Evolutionary conservation across 2,888 invertebrate species (phyloP), one percentile per base, ranked within the genome.

Genomic region (Drosophila peninsularis): DNA sequence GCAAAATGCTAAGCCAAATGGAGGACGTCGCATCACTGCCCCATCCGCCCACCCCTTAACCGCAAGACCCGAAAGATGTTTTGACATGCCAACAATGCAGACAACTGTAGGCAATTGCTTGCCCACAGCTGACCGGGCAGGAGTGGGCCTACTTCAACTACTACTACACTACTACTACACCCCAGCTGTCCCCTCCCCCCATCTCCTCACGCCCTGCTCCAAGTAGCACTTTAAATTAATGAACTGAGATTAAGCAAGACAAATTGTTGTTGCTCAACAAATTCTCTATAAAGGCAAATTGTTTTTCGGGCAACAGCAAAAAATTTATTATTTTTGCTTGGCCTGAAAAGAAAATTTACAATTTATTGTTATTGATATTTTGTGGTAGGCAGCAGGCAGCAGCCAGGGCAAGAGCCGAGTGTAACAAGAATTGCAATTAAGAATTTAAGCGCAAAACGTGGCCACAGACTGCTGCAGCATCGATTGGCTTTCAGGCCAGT

Each of bases 241-340:
- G 85, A 89, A 86, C 85, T 88, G 80, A 89, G 85, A 89, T 86
- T 86, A 89, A 86, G 85, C 74, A 86, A 86, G 89, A 86, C 85
- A 89, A 86, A 86, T 90, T 90, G 80, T 78, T 80, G 80, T 58
- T 67, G 67, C 57, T 71, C 73, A 47, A 49, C 60, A 57, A 55
- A 76, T 71, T 49, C 72, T 63, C 75, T 73, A 78, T 73, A 72
- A 75, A 68, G 67, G 74, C 71, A 88, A 84, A 84, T 84, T 84
- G 83, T 84, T 84, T 84, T 88, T 72, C 80, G 11, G 21, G 0
- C 34, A 36, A n/a, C 1, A 14, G 21, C 32, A 58, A 68, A 62
- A 72, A 73, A 84, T 81, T 69, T 81, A 75, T 80, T 80, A 67
- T 84, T 87, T 66, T 11, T 68, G 49, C n/a, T 58, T 58, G 63